Base-by-base conservation (phyloP, 2,888 invertebrate genomes). In the Halictus ligatus region DNA sequence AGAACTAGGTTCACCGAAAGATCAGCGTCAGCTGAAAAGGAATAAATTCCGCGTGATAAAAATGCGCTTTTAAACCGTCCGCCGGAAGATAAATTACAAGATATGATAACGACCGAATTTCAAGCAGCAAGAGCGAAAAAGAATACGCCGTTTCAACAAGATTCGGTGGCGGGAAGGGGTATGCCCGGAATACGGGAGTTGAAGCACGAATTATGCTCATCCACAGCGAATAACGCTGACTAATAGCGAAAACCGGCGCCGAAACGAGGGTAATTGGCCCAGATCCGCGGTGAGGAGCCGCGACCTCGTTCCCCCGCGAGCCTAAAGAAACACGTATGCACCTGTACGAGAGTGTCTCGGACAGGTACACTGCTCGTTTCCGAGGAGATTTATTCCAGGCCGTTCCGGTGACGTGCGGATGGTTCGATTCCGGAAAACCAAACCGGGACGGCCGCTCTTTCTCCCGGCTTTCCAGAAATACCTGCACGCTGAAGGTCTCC, bases 251-350 rank as follows among this genome's bases (percentile, higher is more conserved):
- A 75, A 74, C 40, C 35, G 29, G 43, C 64, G 43, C 60, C 64
- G 48, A 40, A 84, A 76, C 81, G 64, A 60, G 60, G 50, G 75
- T 83, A 85, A 83, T 83, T 83, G 78, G 78, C 83, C n/a, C 50
- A 58, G 83, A 73, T 78, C 40, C 77, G 48, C 5, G 12, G 18
- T 13, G n/a, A 21, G 40, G 40, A 80, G 12, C 43, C 71, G 35
- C 48, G 83, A 48, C 84, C 84, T 64, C 54, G 78, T 83, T 85
- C 12, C n/a, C n/a, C 8, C 29, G 18, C 58, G 35, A 8, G 29
- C 35, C 21, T 29, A 79, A 76, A 58, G 64, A 71, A 35, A 67
- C 71, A 50, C 46, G 58, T 46, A 54, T 60, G 35, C 18, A 43
- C 13, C 69, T 46, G 71, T 71, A 25, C 29, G 48, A 15, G 35